Conservation (phyloP, 2,888 invertebrate species). For the Nymphalis polychloros region DNA sequence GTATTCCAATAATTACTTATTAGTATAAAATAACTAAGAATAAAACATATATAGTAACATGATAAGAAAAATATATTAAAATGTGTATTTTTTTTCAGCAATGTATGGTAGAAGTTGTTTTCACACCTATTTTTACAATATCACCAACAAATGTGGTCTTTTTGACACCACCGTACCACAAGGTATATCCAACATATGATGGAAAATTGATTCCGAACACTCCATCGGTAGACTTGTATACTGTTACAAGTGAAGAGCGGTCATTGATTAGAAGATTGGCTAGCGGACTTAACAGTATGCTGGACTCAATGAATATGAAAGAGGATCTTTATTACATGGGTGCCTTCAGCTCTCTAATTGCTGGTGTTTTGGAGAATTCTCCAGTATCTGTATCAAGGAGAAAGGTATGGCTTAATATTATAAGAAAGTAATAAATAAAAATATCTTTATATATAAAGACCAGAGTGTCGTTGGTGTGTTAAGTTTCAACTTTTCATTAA, state of each 20-base stretch:
- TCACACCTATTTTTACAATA: slow-evolving; percentile 83
- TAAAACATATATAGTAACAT: background rate
- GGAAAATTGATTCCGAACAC: slow-evolving; percentile 58
- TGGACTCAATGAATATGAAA: slow-evolving; percentile 82
- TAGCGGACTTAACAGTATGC: slow-evolving; percentile 75
- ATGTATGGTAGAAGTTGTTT: slow-evolving; percentile 82
- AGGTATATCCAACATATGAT: slow-evolving; percentile 80
- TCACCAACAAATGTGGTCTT: slow-evolving; percentile 82
- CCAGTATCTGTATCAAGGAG: slow-evolving; percentile 77
- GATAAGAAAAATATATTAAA: background rate
- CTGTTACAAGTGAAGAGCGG: slow-evolving; percentile 63
- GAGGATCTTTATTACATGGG: slow-evolving; percentile 86
- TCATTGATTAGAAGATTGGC: slow-evolving; percentile 71
- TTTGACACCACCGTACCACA: slow-evolving; percentile 82
- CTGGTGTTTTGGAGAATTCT: slow-evolving; percentile 81
- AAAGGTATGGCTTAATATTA: slow-evolving; percentile 65
- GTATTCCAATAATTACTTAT: no score
- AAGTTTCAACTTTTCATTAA: no score
- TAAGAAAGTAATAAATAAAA: background rate
- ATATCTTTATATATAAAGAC: background rate
- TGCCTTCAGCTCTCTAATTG: slow-evolving; percentile 82
- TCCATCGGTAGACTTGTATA: slow-evolving; percentile 61
- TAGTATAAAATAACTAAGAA: no score
- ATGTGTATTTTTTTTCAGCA: slow-evolving; percentile 70
- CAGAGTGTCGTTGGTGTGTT: background rate